Percentiles rank a stretch among this genome's conserved stretches.
These are phyloP conservation scores for Raillietiella orientalis DNA, from an alignment of 2,888 invertebrate genomes.

Conservation along the genomic window DNA sequence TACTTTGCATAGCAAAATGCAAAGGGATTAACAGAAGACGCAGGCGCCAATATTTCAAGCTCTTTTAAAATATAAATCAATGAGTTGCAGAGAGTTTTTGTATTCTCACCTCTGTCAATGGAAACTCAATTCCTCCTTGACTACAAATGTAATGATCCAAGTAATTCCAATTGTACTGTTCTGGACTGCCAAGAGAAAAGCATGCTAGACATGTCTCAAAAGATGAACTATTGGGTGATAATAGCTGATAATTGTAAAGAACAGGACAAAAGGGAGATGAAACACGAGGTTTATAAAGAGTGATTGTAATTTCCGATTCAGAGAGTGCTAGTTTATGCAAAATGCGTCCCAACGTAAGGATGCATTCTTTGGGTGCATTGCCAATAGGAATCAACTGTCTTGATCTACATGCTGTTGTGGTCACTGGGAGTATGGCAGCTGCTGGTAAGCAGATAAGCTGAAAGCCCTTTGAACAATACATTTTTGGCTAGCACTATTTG, in stretches of 20 bases:
- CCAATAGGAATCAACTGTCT: background rate
- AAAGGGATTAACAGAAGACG: conserved; percentile 57
- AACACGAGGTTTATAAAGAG: conserved; percentile 76
- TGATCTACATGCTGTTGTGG: no score
- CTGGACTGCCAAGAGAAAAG: conserved; percentile 72
- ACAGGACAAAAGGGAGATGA: conserved; percentile 72
- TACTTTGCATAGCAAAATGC: conserved; percentile 35
- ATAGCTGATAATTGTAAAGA: conserved; percentile 65
- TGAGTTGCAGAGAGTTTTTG: background rate
- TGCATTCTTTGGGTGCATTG: conserved; percentile 26
- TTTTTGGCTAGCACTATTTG: no score
- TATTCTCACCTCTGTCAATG: conserved; percentile 35
- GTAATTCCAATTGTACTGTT: conserved; percentile 92
- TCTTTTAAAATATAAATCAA: conserved; percentile 17
- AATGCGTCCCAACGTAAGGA: conserved; percentile 70
- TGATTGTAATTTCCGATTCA: conserved; percentile 70
- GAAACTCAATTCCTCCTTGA: conserved; percentile 66
- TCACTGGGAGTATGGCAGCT: no score
- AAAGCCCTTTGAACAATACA: no score
- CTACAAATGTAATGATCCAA: conserved; percentile 89
- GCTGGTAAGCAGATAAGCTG: no score
- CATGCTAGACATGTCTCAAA: conserved; percentile 84
- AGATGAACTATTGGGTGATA: conserved; percentile 62
- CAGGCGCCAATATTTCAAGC: conserved; percentile 64
- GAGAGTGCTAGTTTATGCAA: conserved; percentile 65